Percentiles rank a stretch among this genome's conserved stretches.
Conservation (phyloP, 2,797 vertebrate species). For the Onychomys arenicola region DNA sequence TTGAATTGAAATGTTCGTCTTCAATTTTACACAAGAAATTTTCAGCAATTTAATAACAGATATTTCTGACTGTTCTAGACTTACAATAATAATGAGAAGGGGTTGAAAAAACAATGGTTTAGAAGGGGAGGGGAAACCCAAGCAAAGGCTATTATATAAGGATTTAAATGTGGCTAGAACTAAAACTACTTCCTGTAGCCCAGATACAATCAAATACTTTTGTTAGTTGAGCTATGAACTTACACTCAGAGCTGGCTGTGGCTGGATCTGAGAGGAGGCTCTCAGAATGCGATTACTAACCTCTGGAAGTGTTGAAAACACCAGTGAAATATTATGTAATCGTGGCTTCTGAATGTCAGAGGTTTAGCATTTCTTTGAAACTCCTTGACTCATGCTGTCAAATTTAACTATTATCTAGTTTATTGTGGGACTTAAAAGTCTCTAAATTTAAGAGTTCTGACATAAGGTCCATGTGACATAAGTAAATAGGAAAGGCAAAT, state of each 20-base stretch:
- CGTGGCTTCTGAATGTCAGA: conserved; percentile 55
- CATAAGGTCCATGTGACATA: conserved; percentile 64
- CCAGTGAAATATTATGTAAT: conserved; percentile 42
- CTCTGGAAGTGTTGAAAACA: conserved; percentile 27
- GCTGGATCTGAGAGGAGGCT: neutral
- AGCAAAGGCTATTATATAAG: conserved; percentile 58
- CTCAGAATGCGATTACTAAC: neutral
- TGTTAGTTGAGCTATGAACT: neutral
- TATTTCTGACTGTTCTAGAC: conserved; percentile 88
- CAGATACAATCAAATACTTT: neutral
- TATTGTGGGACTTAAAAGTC: conserved; percentile 73
- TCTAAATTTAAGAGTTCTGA: conserved; percentile 75
- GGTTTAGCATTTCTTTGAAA: conserved; percentile 62
- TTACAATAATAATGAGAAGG: conserved; percentile 83
- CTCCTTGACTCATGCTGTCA: conserved; percentile 60
- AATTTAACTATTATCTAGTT: conserved; percentile 61
- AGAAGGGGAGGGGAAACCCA: neutral
- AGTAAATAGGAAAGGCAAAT: conserved; percentile 76
- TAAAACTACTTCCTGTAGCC: neutral
- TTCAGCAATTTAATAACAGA: conserved; percentile 88
- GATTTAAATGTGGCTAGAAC: neutral
- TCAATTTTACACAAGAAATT: conserved; percentile 84
- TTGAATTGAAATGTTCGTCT: conserved; percentile 88
- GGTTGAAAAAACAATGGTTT: conserved; percentile 63
- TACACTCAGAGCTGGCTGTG: neutral